phyloP scores from a whole-genome alignment of 2,888 invertebrate genomes.

The Perizoma flavofasciatum region DNA sequence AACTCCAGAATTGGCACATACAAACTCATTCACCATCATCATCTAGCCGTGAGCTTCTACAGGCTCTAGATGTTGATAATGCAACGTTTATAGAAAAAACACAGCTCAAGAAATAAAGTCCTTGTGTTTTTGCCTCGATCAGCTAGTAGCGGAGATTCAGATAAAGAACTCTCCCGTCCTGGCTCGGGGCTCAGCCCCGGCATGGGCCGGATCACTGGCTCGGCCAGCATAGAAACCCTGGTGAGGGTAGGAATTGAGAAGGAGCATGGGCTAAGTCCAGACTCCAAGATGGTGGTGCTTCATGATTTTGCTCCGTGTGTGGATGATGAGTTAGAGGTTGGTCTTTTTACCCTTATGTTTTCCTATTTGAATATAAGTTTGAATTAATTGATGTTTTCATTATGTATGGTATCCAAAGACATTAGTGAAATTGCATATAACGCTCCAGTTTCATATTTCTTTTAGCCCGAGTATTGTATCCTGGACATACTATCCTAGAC shows the following conservation, averaged over 20 bases:
- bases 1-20: too few species aligned
- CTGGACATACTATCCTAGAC: too few species aligned
- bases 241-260: slow-evolving; percentile 96
- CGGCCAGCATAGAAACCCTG: slow-evolving; percentile 95
- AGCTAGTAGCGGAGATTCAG: slow-evolving; percentile 91
- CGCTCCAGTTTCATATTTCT: too few species aligned
- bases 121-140: slow-evolving; percentile 26
- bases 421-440: too few species aligned
- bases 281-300: slow-evolving; percentile 97
- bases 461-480: too few species aligned
- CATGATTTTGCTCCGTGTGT: slow-evolving; percentile 98
- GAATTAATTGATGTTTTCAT: too few species aligned
- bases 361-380: background rate
- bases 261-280: slow-evolving; percentile 95
- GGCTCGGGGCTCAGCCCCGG: slow-evolving; percentile 89
- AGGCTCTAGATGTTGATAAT: too few species aligned
- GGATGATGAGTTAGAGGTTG: slow-evolving; percentile 95
- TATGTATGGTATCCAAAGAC: too few species aligned
- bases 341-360: slow-evolving; percentile 2
- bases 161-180: slow-evolving; percentile 87
- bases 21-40: too few species aligned
- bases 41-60: too few species aligned
- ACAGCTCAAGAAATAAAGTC: too few species aligned
- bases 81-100: too few species aligned
- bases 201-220: slow-evolving; percentile 97